A percentile compares a stretch with the other conserved stretches of the same genome.
Conservation (phyloP, 2,797 vertebrate genomes). For the Amblyraja radiata region DNA sequence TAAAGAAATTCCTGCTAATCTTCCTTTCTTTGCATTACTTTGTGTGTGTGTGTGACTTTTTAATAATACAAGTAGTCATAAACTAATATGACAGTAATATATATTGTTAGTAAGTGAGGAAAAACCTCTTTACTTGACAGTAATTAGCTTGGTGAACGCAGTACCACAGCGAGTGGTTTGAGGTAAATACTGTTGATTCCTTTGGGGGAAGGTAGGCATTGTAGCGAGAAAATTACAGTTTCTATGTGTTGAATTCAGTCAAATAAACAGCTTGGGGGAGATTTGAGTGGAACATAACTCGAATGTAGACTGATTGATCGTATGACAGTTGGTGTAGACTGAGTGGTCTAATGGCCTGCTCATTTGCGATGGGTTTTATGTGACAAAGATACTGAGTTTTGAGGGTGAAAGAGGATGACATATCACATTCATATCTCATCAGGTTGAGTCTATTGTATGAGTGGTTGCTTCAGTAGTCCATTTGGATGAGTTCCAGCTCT, state of each 20-base stretch:
- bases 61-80: too few relatives aligned
- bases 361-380: neutral
- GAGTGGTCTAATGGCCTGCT: neutral
- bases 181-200: neutral
- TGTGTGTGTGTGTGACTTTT: neutral
- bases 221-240: neutral
- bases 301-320: neutral
- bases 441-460: neutral
- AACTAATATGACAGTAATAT: neutral
- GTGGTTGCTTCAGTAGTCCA: neutral
- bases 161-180: neutral
- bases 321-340: too few relatives aligned
- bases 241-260: neutral
- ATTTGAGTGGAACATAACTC: neutral
- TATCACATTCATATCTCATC: neutral
- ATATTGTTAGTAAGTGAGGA: neutral
- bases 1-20: too few relatives aligned
- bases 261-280: neutral
- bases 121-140: neutral
- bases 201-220: neutral
- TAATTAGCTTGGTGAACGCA: neutral
- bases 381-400: neutral
- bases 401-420: neutral
- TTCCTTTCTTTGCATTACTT: too few relatives aligned
- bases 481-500: neutral